Evolutionary conservation across 2,797 vertebrate species (phyloP).

Genomic region (Aplochiton taeniatus): DNA sequence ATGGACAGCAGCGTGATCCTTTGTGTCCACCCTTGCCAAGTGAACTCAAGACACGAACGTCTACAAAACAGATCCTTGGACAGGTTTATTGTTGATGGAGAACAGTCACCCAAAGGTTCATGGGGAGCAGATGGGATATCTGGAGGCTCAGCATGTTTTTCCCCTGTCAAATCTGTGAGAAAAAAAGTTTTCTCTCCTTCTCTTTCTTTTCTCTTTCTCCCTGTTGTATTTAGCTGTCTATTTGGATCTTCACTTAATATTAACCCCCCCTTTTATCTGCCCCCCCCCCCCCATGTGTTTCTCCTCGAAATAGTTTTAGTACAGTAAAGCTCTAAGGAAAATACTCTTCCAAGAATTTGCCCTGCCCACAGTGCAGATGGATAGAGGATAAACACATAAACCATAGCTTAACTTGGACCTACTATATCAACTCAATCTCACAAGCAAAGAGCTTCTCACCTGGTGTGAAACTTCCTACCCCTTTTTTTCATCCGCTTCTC

Average conservation of each 20-base stretch:
- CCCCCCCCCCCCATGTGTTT: background rate
- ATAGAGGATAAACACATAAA: constrained; percentile 17
- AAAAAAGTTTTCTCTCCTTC: background rate
- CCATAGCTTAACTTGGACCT: constrained; percentile 21
- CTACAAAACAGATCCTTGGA: background rate
- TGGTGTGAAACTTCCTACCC: constrained; percentile 7
- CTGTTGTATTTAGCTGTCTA: background rate
- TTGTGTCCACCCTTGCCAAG: no score
- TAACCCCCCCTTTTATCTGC: background rate
- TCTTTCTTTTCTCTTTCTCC: background rate
- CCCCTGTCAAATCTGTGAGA: background rate
- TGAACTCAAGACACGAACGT: no score
- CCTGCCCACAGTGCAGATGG: constrained; percentile 2
- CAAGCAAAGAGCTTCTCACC: constrained; percentile 15
- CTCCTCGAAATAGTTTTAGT: background rate
- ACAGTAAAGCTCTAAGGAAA: background rate
- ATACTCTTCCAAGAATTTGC: background rate
- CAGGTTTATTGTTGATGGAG: background rate
- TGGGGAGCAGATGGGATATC: background rate
- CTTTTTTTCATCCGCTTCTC: no score
- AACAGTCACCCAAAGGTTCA: background rate
- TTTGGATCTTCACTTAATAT: background rate
- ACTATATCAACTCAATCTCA: constrained; percentile 26
- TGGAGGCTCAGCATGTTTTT: constrained; percentile 4
- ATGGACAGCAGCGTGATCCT: no score